Percentiles rank a stretch among this genome's conserved stretches.
phyloP scores from a whole-genome alignment of 2,113 vertebrate genomes.

The Perca flavescens region DNA sequence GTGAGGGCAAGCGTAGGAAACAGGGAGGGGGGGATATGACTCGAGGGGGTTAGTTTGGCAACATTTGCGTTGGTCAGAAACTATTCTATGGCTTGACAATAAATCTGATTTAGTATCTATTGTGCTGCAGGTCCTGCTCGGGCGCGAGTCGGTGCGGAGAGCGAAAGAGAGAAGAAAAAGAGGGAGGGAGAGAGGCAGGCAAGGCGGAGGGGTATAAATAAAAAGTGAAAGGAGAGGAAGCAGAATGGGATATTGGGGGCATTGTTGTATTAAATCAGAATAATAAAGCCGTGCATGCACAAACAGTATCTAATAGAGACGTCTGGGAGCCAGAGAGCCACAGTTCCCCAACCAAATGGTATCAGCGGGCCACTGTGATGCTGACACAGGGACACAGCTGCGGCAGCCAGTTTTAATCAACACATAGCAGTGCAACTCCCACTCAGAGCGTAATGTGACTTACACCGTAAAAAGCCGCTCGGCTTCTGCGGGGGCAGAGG shows the following conservation, averaged over 20 bases:
- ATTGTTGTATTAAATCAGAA: constrained; percentile 84
- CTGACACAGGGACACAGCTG: constrained; percentile 71
- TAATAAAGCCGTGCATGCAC: constrained; percentile 80
- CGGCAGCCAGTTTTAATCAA: constrained; percentile 74
- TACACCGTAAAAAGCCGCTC: constrained; percentile 34
- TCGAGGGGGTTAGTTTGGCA: constrained; percentile 47
- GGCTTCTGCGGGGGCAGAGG: constrained; percentile 15
- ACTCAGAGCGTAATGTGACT: constrained; percentile 58
- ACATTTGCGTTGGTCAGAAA: constrained; percentile 70
- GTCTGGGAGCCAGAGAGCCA: constrained; percentile 53
- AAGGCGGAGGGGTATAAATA: constrained; percentile 70
- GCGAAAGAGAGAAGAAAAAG: not conserved
- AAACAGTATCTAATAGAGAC: constrained; percentile 81
- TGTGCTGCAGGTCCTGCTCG: constrained; percentile 66
- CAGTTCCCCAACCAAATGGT: constrained; percentile 40
- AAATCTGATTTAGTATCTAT: constrained; percentile 84
- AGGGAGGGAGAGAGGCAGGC: not conserved
- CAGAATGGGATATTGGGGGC: constrained; percentile 75
- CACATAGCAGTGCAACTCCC: constrained; percentile 51
- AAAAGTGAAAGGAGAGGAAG: constrained; percentile 79
- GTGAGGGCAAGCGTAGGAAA: constrained; percentile 35
- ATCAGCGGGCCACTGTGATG: constrained; percentile 28
- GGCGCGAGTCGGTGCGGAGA: constrained; percentile 7
- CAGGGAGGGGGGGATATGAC: not conserved
- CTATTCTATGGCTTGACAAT: constrained; percentile 73